A percentile compares a stretch with the other conserved stretches of the same genome.
Evolutionary conservation across 64 coral and sea anemone genomes (phyloP).

Genomic region (Dendronephthya gigantea): DNA sequence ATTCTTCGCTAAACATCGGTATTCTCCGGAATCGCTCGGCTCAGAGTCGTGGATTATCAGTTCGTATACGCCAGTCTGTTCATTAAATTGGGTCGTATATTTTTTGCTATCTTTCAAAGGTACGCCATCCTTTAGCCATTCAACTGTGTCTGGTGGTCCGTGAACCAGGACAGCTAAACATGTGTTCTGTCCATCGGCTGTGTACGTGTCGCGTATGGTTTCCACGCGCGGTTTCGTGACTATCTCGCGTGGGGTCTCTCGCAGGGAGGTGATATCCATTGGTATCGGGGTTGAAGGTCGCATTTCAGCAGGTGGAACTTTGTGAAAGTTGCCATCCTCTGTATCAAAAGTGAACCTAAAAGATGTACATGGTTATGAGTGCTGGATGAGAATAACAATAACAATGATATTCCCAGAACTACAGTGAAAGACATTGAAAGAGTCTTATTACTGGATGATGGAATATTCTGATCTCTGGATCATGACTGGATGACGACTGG

Average conservation of each 20-base stretch:
- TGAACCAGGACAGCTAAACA: background rate
- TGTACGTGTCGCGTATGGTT: background rate
- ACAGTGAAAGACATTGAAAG: no score
- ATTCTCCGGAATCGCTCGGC: conserved; percentile 5
- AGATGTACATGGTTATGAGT: no score
- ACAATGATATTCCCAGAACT: no score
- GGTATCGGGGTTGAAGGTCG: background rate
- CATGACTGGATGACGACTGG: no score
- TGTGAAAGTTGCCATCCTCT: background rate
- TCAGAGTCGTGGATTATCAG: background rate
- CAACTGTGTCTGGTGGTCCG: background rate
- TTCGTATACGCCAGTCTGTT: background rate
- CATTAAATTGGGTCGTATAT: background rate
- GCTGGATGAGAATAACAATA: no score
- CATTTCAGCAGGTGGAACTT: background rate
- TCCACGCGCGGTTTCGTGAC: background rate
- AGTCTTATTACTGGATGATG: no score
- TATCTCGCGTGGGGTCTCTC: background rate
- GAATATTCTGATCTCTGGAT: no score
- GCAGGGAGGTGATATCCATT: background rate
- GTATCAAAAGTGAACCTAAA: background rate
- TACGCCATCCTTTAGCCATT: background rate
- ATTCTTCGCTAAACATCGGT: background rate
- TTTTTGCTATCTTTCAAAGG: background rate
- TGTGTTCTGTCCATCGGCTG: background rate